Evolutionary conservation across 1,140 invertebrate species (phyloP), one percentile per base, ranked within the genome.

Genomic region (Drosophila pseudoananassae): DNA sequence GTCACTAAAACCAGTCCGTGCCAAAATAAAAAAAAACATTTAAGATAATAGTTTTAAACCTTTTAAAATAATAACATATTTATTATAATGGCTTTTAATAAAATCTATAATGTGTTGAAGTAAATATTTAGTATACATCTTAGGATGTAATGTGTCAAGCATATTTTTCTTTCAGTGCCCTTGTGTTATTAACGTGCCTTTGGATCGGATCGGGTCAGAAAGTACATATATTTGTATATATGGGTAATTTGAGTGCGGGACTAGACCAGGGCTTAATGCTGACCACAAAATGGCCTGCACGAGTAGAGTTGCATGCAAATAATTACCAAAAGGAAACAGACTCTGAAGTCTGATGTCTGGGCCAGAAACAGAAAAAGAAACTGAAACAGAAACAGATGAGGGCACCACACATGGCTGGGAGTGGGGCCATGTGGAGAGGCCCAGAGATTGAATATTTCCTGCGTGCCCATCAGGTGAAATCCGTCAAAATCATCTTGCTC

Each of bases 221-320:
- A n/a, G 33, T 36, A 36, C 31, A 31, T 31, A 31, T 31, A 31
- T 31, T 36, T 52, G 76, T 70, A 49, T 51, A 61, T 59, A 60
- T 60, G 82, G 59, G 40, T 43, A 87, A 87, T 85, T 81, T 85
- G 54, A 81, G 68, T 63, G 68, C 78, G 68, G 74, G 74, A 55
- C 57, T 64, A 76, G 68, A 69, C 63, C 70, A 60, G 66, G 77
- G 58, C 76, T 63, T 78, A 61, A 74, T 65, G 74, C 43, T 87
- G 82, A 83, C 78, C 80, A 84, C 80, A 84, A 79, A 79, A 68
- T 78, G 78, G 59, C 43, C 63, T 74, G 76, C 68, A 69, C 58
- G 68, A 72, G 56, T 50, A 29, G 60, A 82, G 75, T 87, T 87
- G 83, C 83, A 87, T 87, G 83, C 83, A 88, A 87, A 87, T 87